A percentile compares a stretch with the other conserved stretches of the same genome.
Evolutionary conservation across 2,888 invertebrate species (phyloP).

Genomic region (Heterodera filipjevi): DNA sequence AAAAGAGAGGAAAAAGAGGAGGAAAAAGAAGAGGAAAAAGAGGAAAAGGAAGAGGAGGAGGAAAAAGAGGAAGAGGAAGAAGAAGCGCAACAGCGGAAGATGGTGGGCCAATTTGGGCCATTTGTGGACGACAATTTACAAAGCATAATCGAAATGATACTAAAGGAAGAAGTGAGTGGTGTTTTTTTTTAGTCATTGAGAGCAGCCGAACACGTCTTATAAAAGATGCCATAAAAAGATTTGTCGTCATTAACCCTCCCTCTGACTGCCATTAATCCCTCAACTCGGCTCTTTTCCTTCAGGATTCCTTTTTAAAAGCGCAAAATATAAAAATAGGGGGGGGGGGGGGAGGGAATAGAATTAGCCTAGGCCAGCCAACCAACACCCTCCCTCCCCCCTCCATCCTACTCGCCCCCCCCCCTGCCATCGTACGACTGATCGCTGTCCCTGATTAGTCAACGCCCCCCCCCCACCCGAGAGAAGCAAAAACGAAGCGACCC

Average conservation of each 20-base stretch:
- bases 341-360: neutral
- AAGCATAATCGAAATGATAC: conserved; percentile 17
- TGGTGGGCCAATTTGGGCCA: too few relatives aligned
- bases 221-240: neutral
- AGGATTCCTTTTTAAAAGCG: conserved; percentile 1
- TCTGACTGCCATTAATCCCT: neutral
- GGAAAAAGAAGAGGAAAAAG: neutral
- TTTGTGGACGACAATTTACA: neutral
- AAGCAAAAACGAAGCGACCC: neutral
- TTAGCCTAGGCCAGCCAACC: conserved; percentile 4
- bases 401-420: neutral
- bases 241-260: conserved; percentile 4
- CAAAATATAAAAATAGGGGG: neutral
- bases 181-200: conserved; percentile 1
- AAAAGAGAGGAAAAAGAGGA: neutral
- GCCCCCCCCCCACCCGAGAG: neutral
- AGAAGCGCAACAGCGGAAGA: neutral
- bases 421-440: neutral
- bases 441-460: conserved; percentile 3
- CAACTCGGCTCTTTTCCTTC: neutral
- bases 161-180: conserved; percentile 21
- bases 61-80: neutral
- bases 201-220: conserved; percentile 1
- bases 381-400: neutral
- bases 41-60: conserved; percentile 11